Base-by-base conservation (phyloP, 1,140 invertebrate species). In the Drosophila paulistorum region DNA sequence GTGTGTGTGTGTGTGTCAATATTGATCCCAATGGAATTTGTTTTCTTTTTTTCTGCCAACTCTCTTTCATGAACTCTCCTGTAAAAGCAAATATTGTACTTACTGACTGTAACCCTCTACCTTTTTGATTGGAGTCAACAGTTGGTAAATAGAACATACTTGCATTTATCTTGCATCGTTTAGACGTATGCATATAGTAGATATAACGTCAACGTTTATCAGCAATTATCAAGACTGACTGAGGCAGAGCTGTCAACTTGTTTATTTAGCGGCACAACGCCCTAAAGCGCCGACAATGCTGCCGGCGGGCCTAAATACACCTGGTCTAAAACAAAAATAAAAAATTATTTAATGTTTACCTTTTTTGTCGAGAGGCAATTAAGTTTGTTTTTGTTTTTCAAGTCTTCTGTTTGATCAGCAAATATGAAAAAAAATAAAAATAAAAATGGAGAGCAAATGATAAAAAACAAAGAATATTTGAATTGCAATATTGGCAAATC, bases 61-160 rank as follows among this genome's bases (percentile, higher is more conserved):
- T 37, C 5, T 30, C 30, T 30, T 30, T 9, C 35, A 37, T 48
- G 17, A 48, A 48, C 45, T 51, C 45, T 51, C 10, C 45, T 20
- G 45, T 62, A 7, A 42, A 62, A 14, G 60, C 39, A 62, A 62
- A 62, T 45, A 62, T 23, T 51, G 17, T 4, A 11, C 70, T 61
- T 45, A 81, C 54, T 86, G 81, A 81, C 81, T 84, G 77, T 78
- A 86, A 33, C 82, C 35, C 14, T 14, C 9, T 30, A 5, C 5
- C 7, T 59, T 39, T 59, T 85, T 85, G 82, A 85, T 87, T 86
- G 87, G 69, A 79, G 83, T 77, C 64, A 82, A 86, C 79, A 86
- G 64, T 65, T 70, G 45, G 77, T 17, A 63, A 65, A 26, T 64
- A 39, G 39, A 57, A 26, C 35, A 58, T 48, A 71, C 61, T 61